These are phyloP conservation scores for Rostratula benghalensis DNA, from an alignment of 2,113 vertebrate genomes.

Conservation along the genomic window DNA sequence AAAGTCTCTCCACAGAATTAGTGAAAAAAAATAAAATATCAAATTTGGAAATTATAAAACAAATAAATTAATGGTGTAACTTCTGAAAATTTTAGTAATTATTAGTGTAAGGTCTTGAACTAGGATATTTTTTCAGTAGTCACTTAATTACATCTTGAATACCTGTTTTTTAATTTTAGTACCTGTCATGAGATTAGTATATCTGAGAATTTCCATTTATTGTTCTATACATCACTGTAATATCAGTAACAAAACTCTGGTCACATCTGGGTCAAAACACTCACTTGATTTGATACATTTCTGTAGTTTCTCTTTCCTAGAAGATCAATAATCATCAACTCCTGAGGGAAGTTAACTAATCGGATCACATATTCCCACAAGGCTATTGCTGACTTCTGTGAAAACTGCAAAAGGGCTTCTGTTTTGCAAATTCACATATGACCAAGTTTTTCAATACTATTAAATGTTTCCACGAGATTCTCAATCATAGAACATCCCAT, in stretches of 20 bases:
- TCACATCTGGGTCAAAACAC: neutral
- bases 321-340: slow-evolving; percentile 18
- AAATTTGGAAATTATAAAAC: neutral
- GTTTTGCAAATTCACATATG: neutral
- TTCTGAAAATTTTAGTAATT: neutral
- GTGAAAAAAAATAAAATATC: neutral
- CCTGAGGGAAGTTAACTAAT: neutral
- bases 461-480: neutral
- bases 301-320: neutral
- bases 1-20: neutral
- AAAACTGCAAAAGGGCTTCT: neutral
- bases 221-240: neutral
- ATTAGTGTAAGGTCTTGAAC: no score
- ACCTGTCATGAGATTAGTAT: neutral
- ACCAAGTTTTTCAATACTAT: neutral
- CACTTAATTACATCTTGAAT: neutral
- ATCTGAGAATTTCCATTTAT: neutral
- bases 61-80: neutral
- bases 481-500: neutral
- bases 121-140: neutral
- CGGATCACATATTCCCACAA: neutral
- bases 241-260: neutral
- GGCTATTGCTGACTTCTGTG: neutral
- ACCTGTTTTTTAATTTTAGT: neutral
- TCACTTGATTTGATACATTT: neutral